phyloP scores from a whole-genome alignment of 2,888 invertebrate species.

The Dolichomitus sp. region DNA sequence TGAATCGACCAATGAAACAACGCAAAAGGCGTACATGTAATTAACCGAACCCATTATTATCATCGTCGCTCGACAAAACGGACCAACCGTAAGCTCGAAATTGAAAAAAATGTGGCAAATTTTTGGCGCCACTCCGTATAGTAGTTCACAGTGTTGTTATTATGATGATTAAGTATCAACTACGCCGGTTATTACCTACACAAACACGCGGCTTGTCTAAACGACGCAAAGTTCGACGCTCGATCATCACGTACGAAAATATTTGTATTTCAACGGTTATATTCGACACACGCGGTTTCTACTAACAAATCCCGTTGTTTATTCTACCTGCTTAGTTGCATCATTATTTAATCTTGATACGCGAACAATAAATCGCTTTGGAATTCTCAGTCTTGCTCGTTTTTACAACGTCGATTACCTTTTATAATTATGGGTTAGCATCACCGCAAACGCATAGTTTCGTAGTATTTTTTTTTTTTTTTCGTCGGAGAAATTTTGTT shows the following conservation, averaged over 20 bases:
- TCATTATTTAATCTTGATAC: background rate
- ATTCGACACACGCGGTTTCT: background rate
- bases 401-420: background rate
- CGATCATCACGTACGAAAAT: background rate
- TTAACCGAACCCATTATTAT: background rate
- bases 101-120: background rate
- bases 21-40: too few relatives aligned
- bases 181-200: background rate
- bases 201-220: background rate
- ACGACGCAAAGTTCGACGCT: background rate
- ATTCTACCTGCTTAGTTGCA: background rate
- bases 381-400: background rate
- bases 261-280: constrained; percentile 7
- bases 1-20: background rate
- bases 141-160: background rate
- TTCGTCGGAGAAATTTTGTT: background rate
- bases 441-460: too few relatives aligned
- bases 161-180: constrained; percentile 2
- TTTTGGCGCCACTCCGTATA: background rate
- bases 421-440: constrained; percentile 11
- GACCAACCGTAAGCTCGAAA: background rate
- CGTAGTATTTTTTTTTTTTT: background rate
- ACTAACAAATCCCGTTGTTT: background rate
- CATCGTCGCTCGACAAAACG: background rate
- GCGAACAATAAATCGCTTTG: background rate